Conservation (phyloP, 2,888 invertebrate genomes). For the Yponomeuta cagnagella region DNA sequence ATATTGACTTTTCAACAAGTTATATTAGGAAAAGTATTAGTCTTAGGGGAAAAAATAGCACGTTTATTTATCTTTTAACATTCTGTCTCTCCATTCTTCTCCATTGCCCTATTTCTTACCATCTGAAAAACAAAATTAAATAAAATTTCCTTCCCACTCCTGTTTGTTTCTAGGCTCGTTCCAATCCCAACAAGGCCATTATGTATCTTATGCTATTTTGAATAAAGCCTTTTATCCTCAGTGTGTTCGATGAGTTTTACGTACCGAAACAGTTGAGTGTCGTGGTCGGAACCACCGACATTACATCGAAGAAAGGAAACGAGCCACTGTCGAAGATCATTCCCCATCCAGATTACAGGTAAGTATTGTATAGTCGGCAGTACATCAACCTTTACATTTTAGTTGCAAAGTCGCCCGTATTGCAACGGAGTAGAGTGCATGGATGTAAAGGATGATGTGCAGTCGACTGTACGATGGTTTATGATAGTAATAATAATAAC, state of each 20-base stretch:
- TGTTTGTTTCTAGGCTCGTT: background rate
- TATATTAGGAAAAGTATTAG: too few relatives aligned
- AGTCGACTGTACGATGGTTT: too few relatives aligned
- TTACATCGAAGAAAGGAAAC: conserved; percentile 71
- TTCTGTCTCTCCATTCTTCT: too few relatives aligned
- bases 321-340: conserved; percentile 71
- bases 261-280: conserved; percentile 79
- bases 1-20: too few relatives aligned
- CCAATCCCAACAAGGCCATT: background rate
- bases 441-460: too few relatives aligned
- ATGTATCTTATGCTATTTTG: background rate
- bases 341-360: conserved; percentile 85
- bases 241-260: conserved; percentile 79
- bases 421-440: too few relatives aligned
- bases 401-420: too few relatives aligned
- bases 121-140: background rate
- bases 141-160: background rate
- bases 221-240: conserved; percentile 39
- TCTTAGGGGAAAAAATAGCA: too few relatives aligned
- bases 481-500: too few relatives aligned
- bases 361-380: conserved; percentile 29
- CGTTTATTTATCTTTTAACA: too few relatives aligned
- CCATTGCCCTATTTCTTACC: background rate
- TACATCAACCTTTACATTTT: too few relatives aligned
- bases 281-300: conserved; percentile 82